Evolutionary conservation across 1,140 invertebrate species (phyloP).

Genomic region (Panagrolaimus sp.): DNA sequence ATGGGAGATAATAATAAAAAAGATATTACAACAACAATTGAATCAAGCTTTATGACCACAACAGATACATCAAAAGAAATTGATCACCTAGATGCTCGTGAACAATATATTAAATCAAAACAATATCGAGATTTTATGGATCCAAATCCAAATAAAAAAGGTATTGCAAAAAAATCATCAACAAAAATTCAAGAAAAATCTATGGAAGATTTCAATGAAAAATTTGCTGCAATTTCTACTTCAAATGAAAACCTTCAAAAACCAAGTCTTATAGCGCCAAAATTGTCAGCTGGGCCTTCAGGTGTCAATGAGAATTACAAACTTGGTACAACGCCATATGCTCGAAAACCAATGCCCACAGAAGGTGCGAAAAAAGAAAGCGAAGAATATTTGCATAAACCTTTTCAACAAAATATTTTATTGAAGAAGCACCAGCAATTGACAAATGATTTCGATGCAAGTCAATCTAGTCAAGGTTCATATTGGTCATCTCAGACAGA

Average conservation of each 20-base stretch:
- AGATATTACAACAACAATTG: background rate
- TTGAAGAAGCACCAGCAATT: background rate
- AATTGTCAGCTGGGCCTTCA: background rate
- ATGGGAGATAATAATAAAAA: background rate
- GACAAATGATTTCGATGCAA: background rate
- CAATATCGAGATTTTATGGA: slow-evolving; percentile 13
- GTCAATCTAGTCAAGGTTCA: background rate
- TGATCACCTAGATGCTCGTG: background rate
- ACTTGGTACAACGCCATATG: background rate
- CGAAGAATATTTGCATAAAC: too few species aligned
- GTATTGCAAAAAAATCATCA: background rate
- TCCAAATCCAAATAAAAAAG: background rate
- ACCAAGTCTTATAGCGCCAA: too few species aligned
- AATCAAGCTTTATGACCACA: background rate
- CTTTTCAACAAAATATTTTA: too few species aligned
- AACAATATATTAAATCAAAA: slow-evolving; percentile 6
- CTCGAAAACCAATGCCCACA: background rate
- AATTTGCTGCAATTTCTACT: background rate
- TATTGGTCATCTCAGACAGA: background rate
- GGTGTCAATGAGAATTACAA: background rate
- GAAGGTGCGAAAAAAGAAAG: too few species aligned
- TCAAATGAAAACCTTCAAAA: background rate
- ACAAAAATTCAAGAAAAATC: background rate
- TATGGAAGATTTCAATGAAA: slow-evolving; percentile 10
- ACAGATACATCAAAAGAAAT: background rate